Conservation (phyloP, 1,140 invertebrate genomes). For the Pseudomyrmex flavicornis region DNA sequence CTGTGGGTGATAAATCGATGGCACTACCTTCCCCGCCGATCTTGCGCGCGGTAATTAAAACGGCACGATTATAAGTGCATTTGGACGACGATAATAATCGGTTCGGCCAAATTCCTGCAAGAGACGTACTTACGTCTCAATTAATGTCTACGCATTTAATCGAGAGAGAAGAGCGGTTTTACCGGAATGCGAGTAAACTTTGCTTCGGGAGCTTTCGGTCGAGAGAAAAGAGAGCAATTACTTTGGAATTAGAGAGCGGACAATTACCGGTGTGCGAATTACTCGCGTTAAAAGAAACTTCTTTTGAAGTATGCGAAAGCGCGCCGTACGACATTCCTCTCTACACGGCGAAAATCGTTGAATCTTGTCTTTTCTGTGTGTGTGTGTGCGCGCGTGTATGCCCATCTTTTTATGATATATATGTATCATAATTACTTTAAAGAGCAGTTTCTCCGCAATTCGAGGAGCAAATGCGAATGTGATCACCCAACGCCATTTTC, state of each 20-base stretch:
- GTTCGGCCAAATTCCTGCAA: slow-evolving; percentile 75
- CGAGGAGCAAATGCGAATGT: background rate
- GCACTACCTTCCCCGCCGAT: slow-evolving; percentile 27
- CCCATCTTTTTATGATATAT: background rate
- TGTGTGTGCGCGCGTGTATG: no score
- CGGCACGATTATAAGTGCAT: slow-evolving; percentile 80
- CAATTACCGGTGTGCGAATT: slow-evolving; percentile 77
- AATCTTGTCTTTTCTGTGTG: background rate
- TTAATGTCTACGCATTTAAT: slow-evolving; percentile 80
- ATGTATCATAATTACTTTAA: background rate
- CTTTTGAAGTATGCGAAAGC: slow-evolving; percentile 65
- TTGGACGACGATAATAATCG: slow-evolving; percentile 74
- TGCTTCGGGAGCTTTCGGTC: slow-evolving; percentile 44
- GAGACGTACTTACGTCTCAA: slow-evolving; percentile 80
- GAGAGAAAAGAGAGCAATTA: slow-evolving; percentile 81
- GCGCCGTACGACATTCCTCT: slow-evolving; percentile 6
- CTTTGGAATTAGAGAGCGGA: slow-evolving; percentile 79
- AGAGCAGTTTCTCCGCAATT: background rate
- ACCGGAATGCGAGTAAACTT: slow-evolving; percentile 75
- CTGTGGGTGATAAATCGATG: slow-evolving; percentile 68
- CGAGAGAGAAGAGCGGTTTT: slow-evolving; percentile 70
- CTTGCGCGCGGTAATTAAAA: slow-evolving; percentile 76
- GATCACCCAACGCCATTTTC: no score
- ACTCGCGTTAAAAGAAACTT: slow-evolving; percentile 74
- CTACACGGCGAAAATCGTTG: background rate